Conservation (phyloP, 1,140 invertebrate genomes). For the Forficula auricularia region DNA sequence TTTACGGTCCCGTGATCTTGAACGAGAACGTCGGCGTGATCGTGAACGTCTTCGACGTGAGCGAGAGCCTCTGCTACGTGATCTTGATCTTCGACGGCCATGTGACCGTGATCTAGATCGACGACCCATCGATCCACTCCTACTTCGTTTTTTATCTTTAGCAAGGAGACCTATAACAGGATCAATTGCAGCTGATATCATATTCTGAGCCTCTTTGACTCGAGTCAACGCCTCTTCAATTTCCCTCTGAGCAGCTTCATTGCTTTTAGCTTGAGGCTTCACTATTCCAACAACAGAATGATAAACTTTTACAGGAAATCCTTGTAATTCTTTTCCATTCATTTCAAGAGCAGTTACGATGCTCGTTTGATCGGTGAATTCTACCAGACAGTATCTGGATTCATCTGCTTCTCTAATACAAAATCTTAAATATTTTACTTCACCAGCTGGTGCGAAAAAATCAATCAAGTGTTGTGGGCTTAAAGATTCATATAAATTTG, state of each 20-base stretch:
- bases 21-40: conserved; percentile 29
- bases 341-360: conserved; percentile 73
- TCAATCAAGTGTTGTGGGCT: conserved; percentile 63
- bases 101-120: conserved; percentile 33
- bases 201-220: conserved; percentile 84
- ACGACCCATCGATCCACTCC: conserved; percentile 21
- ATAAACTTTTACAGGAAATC: conserved; percentile 47
- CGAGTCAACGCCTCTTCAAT: conserved; percentile 94
- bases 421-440: conserved; percentile 90
- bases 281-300: conserved; percentile 81
- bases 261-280: conserved; percentile 85
- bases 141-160: conserved; percentile 56
- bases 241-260: conserved; percentile 83
- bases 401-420: conserved; percentile 65
- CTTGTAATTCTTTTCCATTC: conserved; percentile 59
- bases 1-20: conserved; percentile 18
- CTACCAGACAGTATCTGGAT: conserved; percentile 67
- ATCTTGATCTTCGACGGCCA: conserved; percentile 36
- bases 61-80: conserved; percentile 36
- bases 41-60: conserved; percentile 33
- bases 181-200: conserved; percentile 83
- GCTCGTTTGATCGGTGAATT: conserved; percentile 81
- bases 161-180: conserved; percentile 69
- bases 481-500: conserved; percentile 51
- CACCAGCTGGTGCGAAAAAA: conserved; percentile 70